Evolutionary conservation across 1,140 invertebrate species (phyloP).

Genomic region (fruit fly (Drosophila melanogaster)): Release_6_plus_ISO1_MT NT_037436.4:6176501-6177000

Average conservation of each 20-base stretch:
- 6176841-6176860: slow-evolving; percentile 40
- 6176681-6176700: slow-evolving; percentile 34
- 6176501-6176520: slow-evolving; percentile 86
- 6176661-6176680: slow-evolving; percentile 39
- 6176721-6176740: slow-evolving; percentile 24
- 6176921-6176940: slow-evolving; percentile 42
- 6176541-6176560: slow-evolving; percentile 55
- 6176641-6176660: slow-evolving; percentile 48
- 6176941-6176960: slow-evolving; percentile 33
- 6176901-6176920: slow-evolving; percentile 16
- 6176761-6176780: slow-evolving; percentile 15
- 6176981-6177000: slow-evolving; percentile 7
- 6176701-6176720: slow-evolving; percentile 8
- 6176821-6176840: slow-evolving; percentile 44
- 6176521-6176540: slow-evolving; percentile 90
- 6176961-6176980: slow-evolving; percentile 38
- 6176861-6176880: slow-evolving; percentile 49
- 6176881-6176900: slow-evolving; percentile 56
- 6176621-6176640: slow-evolving; percentile 87
- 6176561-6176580: not conserved
- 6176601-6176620: slow-evolving; percentile 62
- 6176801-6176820: slow-evolving; percentile 45
- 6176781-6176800: slow-evolving; percentile 55
- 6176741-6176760: slow-evolving; percentile 44
- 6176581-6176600: slow-evolving; percentile 1